phyloP scores from a whole-genome alignment of 2,113 vertebrate species.

The Ramphastos sulfuratus region DNA sequence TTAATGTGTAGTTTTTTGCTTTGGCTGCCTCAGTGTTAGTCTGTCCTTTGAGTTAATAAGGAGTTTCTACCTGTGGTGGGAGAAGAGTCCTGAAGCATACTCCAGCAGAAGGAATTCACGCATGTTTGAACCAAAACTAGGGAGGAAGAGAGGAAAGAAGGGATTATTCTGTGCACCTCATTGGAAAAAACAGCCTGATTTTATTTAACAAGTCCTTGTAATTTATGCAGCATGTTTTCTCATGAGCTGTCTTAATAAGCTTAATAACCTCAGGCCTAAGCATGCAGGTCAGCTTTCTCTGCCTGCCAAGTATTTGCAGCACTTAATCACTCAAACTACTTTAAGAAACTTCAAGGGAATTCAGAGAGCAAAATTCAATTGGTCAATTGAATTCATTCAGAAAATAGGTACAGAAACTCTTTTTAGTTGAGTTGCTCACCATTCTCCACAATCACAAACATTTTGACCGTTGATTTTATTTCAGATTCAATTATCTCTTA shows the following conservation, averaged over 20 bases:
- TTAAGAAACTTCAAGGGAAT: neutral
- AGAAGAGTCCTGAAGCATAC: slow-evolving; percentile 94
- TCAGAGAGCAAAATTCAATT: neutral
- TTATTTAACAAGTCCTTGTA: neutral
- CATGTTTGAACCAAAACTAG: slow-evolving; percentile 95
- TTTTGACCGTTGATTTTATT: neutral
- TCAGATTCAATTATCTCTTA: neutral
- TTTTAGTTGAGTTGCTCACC: neutral
- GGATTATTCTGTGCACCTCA: neutral
- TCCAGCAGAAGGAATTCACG: slow-evolving; percentile 95
- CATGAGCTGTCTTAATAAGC: neutral
- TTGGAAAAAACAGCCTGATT: neutral
- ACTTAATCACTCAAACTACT: neutral
- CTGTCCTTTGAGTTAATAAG: neutral
- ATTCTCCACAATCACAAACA: neutral
- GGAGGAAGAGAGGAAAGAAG: neutral
- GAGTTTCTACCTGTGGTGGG: slow-evolving; percentile 88
- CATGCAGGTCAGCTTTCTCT: neutral
- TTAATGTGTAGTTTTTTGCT: neutral
- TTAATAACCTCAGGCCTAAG: neutral
- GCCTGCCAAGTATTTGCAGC: neutral
- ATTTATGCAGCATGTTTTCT: neutral
- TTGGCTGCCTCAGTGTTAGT: neutral
- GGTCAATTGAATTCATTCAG: neutral
- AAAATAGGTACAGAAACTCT: neutral